These are phyloP conservation scores for Syngnathus scovelli DNA, from an alignment of 2,113 vertebrate species.

Conservation along the genomic window DNA sequence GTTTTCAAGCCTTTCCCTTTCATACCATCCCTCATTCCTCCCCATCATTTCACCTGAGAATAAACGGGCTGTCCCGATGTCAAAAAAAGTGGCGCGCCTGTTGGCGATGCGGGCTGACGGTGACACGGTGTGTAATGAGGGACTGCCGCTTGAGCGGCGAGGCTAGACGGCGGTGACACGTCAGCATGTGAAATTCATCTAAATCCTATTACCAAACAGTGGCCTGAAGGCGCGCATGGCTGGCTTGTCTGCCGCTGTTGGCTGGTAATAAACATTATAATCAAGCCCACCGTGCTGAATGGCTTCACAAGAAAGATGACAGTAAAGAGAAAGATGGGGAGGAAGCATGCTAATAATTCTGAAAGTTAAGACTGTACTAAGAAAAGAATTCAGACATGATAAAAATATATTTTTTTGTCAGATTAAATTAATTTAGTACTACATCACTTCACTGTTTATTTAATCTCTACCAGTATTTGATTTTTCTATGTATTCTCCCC, in stretches of 20 bases:
- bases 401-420: too few relatives aligned
- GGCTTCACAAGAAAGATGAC: slow-evolving; percentile 39
- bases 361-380: too few relatives aligned
- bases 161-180: slow-evolving; percentile 56
- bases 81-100: slow-evolving; percentile 53
- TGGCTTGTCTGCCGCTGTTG: slow-evolving; percentile 38
- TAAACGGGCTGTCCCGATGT: slow-evolving; percentile 51
- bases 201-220: slow-evolving; percentile 68
- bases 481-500: too few relatives aligned
- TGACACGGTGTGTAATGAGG: slow-evolving; percentile 65
- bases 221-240: slow-evolving; percentile 53
- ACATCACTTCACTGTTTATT: too few relatives aligned
- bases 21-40: slow-evolving; percentile 20
- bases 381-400: too few relatives aligned
- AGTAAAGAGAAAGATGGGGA: slow-evolving; percentile 12
- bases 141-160: slow-evolving; percentile 56
- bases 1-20: slow-evolving; percentile 13
- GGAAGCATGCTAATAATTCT: background rate
- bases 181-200: slow-evolving; percentile 65
- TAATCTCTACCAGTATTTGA: too few relatives aligned
- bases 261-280: slow-evolving; percentile 57
- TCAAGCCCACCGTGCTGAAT: slow-evolving; percentile 32
- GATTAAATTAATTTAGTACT: too few relatives aligned
- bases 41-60: slow-evolving; percentile 23
- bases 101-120: slow-evolving; percentile 44